Evolutionary conservation across 1,140 invertebrate species (phyloP).

Genomic region (Batillaria attramentaria): DNA sequence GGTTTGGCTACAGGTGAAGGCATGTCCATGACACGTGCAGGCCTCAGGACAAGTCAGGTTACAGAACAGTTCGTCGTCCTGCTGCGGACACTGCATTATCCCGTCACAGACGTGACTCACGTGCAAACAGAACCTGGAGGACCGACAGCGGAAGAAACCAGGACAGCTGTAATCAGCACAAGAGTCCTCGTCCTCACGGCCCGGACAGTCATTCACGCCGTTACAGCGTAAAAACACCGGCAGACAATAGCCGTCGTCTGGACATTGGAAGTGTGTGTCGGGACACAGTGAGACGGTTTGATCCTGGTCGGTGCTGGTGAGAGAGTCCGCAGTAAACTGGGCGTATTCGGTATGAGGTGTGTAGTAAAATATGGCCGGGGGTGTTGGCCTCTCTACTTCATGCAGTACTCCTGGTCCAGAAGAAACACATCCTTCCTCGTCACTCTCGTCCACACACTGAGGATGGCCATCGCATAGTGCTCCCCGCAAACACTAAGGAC

Average conservation of each 20-base stretch:
- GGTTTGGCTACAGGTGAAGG: background rate
- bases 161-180: slow-evolving; percentile 15
- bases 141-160: background rate
- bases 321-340: no score
- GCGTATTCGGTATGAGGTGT: background rate
- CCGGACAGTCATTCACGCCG: slow-evolving; percentile 19
- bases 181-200: slow-evolving; percentile 11
- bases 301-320: background rate
- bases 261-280: slow-evolving; percentile 15
- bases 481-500: no score
- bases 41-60: background rate
- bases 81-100: background rate
- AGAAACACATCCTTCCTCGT: background rate
- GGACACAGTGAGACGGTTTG: background rate
- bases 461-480: background rate
- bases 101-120: slow-evolving; percentile 19
- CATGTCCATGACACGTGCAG: slow-evolving; percentile 11
- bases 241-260: background rate
- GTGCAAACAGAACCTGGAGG: slow-evolving; percentile 2
- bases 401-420: background rate
- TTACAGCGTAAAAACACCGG: slow-evolving; percentile 18
- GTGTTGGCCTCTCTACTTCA: background rate
- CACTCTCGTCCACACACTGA: background rate
- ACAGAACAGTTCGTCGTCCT: slow-evolving; percentile 16
- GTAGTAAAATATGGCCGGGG: background rate